Percentiles rank a stretch among this genome's conserved stretches.
Conservation (phyloP, 2,113 vertebrate genomes). For the Halcyon malimbica region DNA sequence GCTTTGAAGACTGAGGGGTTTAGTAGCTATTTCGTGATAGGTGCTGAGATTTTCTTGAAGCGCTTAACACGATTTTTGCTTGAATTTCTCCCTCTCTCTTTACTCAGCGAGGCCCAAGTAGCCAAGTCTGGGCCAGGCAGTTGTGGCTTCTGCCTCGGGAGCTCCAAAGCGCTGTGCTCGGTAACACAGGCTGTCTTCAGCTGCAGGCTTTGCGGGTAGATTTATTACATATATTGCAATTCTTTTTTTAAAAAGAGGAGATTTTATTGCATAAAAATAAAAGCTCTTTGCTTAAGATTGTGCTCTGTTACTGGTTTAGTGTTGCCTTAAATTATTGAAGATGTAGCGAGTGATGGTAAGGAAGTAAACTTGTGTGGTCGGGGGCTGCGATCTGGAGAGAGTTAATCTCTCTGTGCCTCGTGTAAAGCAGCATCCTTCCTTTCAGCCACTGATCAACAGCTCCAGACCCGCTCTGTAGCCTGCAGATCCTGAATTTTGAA, state of each 20-base stretch:
- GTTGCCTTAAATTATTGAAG: neutral
- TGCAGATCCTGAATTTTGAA: neutral
- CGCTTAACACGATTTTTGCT: neutral
- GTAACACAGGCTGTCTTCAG: neutral
- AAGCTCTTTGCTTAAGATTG: neutral
- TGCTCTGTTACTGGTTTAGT: neutral
- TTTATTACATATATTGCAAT: neutral
- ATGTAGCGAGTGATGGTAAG: neutral
- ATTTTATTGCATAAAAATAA: neutral
- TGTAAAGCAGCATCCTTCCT: neutral
- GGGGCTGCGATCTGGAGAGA: neutral
- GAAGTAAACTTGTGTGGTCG: neutral
- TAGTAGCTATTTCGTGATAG: neutral
- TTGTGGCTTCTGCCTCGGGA: neutral
- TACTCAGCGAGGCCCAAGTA: neutral
- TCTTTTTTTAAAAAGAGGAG: neutral
- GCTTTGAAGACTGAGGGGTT: neutral
- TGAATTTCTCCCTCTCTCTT: neutral
- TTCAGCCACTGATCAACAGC: conserved; percentile 13
- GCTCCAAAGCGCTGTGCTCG: neutral
- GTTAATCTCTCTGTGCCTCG: neutral
- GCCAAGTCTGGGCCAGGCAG: neutral
- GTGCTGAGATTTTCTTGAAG: neutral
- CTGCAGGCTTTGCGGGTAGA: neutral
- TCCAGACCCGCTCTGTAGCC: neutral